Conservation (phyloP, 2,888 invertebrate species). For the Hybos culiciformis region DNA sequence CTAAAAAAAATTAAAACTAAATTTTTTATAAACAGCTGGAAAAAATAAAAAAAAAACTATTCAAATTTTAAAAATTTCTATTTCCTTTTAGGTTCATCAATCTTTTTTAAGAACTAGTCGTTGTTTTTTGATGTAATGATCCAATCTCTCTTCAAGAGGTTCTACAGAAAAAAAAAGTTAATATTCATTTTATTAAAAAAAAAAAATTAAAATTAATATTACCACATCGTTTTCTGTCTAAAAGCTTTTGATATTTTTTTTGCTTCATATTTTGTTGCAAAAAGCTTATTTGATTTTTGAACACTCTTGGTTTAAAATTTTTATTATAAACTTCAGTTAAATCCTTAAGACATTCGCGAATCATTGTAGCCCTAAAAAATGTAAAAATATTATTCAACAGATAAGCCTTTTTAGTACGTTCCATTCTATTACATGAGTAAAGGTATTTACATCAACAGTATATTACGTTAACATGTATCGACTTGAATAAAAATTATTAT, state of each 20-base stretch:
- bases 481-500: too few relatives aligned
- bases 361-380: conserved; percentile 39
- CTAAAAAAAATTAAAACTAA: too few relatives aligned
- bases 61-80: too few relatives aligned
- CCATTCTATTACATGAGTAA: not conserved
- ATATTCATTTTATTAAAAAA: conserved; percentile 12
- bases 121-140: conserved; percentile 58
- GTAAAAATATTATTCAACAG: not conserved
- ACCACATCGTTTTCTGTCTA: conserved; percentile 69
- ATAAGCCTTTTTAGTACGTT: not conserved
- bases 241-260: conserved; percentile 56
- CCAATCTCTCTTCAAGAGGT: conserved; percentile 65
- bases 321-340: conserved; percentile 30
- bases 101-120: conserved; percentile 33
- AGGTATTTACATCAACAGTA: too few relatives aligned
- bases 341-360: conserved; percentile 40
- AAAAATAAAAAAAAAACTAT: too few relatives aligned
- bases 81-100: too few relatives aligned
- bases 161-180: conserved; percentile 41
- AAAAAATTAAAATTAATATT: conserved; percentile 19
- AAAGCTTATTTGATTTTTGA: conserved; percentile 41
- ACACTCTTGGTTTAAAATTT: conserved; percentile 15
- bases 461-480: too few relatives aligned
- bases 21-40: too few relatives aligned
- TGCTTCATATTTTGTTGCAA: conserved; percentile 54